phyloP scores from a whole-genome alignment of 2,888 invertebrate genomes.

The Adelognathus sp. region DNA sequence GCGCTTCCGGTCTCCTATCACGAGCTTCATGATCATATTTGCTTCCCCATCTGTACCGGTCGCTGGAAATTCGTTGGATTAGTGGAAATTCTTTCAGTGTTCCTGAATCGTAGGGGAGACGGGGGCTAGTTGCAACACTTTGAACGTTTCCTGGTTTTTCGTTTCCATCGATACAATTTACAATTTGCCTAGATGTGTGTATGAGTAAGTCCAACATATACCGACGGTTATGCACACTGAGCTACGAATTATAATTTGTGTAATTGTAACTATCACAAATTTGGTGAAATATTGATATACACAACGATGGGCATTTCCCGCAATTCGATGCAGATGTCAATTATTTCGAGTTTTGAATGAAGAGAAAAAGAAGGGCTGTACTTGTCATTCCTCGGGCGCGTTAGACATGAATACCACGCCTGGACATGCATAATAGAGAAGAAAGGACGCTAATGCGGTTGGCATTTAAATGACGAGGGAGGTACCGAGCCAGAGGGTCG shows the following conservation, averaged over 20 bases:
- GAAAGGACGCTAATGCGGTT: constrained; percentile 60
- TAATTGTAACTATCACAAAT: neutral
- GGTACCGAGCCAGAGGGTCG: constrained; percentile 60
- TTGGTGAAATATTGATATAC: neutral
- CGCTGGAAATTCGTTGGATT: too few relatives aligned
- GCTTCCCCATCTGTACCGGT: neutral
- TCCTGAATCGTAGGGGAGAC: too few relatives aligned
- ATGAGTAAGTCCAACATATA: too few relatives aligned
- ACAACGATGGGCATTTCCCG: neutral
- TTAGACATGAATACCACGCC: neutral
- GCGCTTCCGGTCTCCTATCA: constrained; percentile 31
- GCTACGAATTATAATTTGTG: neutral
- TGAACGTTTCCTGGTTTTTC: too few relatives aligned
- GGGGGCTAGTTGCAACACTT: too few relatives aligned
- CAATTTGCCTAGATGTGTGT: too few relatives aligned
- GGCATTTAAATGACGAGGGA: constrained; percentile 76
- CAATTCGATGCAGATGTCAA: neutral
- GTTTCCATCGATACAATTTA: too few relatives aligned
- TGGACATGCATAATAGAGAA: constrained; percentile 6
- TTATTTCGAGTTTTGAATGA: neutral
- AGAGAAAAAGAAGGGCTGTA: neutral
- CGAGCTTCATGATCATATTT: constrained; percentile 10
- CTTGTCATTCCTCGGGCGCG: neutral
- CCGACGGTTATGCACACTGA: constrained; percentile 10
- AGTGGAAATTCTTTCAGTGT: too few relatives aligned